Conservation (phyloP, 2,113 vertebrate species). For the Thalassarche chlororhynchos region DNA sequence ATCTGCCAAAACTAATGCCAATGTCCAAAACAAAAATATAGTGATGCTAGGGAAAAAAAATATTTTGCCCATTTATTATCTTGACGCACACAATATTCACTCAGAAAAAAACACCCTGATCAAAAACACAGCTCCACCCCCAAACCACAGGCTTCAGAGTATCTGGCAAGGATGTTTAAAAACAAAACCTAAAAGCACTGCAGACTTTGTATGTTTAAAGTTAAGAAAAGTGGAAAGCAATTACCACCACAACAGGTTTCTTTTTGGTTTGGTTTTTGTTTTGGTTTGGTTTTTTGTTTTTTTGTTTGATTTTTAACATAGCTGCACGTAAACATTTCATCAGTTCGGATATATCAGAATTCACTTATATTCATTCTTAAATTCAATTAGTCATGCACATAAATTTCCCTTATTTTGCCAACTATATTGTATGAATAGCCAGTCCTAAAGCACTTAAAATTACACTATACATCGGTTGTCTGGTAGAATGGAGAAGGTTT, state of each 20-base stretch:
- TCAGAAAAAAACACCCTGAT: not conserved
- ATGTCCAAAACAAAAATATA: not conserved
- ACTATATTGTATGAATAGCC: not conserved
- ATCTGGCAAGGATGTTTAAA: not conserved
- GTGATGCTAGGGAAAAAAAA: not conserved
- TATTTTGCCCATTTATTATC: not conserved
- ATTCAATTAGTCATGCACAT: not conserved
- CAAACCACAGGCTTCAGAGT: not conserved
- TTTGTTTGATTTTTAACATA: not conserved
- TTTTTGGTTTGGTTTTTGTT: not conserved
- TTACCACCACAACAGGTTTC: not conserved
- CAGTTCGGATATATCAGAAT: not conserved
- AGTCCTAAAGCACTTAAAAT: not conserved
- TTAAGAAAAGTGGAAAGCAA: not conserved
- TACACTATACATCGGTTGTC: not conserved
- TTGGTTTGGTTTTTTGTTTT: too few relatives aligned
- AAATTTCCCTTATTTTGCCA: not conserved
- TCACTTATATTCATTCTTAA: not conserved
- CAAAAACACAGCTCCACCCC: not conserved
- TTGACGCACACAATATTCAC: not conserved
- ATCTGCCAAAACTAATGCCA: not conserved
- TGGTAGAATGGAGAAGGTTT: not conserved
- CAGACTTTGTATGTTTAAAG: not conserved
- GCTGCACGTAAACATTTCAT: not conserved
- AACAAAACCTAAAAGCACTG: not conserved